Conservation (phyloP, 1,140 invertebrate genomes). For the Pachypsylla venusta region DNA sequence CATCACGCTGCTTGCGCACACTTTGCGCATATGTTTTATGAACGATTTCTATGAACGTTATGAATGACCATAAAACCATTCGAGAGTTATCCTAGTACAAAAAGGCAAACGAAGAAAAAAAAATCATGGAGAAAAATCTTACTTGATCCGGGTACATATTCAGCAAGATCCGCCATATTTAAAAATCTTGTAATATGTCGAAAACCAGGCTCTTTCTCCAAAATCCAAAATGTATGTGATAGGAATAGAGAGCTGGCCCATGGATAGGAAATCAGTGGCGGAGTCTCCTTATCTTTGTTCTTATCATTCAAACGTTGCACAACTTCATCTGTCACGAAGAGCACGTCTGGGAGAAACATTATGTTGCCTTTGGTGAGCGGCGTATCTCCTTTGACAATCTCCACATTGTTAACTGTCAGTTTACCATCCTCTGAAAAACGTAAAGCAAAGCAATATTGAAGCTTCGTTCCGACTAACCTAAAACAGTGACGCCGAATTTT, state of each 20-base stretch:
- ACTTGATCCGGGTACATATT: conserved; percentile 37
- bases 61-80: no score
- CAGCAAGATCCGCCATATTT: conserved; percentile 40
- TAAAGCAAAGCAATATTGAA: no score
- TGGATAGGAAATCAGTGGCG: conserved; percentile 42
- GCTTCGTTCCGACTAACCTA: no score
- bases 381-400: conserved; percentile 40
- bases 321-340: conserved; percentile 41
- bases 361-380: conserved; percentile 41
- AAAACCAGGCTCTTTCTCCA: conserved; percentile 38
- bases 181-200: conserved; percentile 40
- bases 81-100: no score
- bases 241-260: conserved; percentile 46
- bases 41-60: no score
- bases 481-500: no score
- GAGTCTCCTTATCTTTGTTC: conserved; percentile 44
- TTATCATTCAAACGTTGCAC: conserved; percentile 41
- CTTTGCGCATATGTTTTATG: no score
- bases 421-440: conserved; percentile 30
- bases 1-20: no score
- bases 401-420: conserved; percentile 36
- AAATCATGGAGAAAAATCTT: no score
- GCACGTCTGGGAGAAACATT: conserved; percentile 41
- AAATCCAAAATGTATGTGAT: conserved; percentile 41
- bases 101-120: no score